Conservation (phyloP, 2,888 invertebrate genomes). For the Dicycla oo region DNA sequence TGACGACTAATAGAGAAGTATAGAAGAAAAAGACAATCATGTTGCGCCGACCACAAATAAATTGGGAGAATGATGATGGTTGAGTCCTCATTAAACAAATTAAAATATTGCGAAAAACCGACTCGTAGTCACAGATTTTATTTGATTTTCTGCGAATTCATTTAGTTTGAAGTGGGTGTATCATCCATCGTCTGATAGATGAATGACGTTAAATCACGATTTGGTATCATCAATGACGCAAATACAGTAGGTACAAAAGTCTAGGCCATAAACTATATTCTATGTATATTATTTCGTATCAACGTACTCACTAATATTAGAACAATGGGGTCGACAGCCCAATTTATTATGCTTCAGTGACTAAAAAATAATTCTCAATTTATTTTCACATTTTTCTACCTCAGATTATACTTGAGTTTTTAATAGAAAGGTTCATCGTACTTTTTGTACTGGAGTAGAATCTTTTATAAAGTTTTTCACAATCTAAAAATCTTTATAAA, state of each 20-base stretch:
- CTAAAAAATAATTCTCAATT: background rate
- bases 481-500: background rate
- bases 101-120: background rate
- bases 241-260: constrained; percentile 9
- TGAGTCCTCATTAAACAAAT: background rate
- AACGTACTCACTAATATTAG: constrained; percentile 24
- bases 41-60: too few relatives aligned
- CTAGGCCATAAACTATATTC: constrained; percentile 22
- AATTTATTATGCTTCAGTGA: constrained; percentile 1
- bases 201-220: constrained; percentile 30
- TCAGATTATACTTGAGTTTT: background rate
- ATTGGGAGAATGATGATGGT: too few relatives aligned
- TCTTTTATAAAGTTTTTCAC: background rate
- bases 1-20: too few relatives aligned
- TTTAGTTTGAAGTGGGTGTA: constrained; percentile 24
- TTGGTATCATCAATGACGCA: constrained; percentile 44
- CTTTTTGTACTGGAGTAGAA: background rate
- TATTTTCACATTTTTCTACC: background rate
- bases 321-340: constrained; percentile 21
- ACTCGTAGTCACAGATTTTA: background rate
- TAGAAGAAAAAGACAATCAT: too few relatives aligned
- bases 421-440: constrained; percentile 4
- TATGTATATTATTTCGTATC: constrained; percentile 8
- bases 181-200: constrained; percentile 14
- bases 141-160: constrained; percentile 26